These are phyloP conservation scores for Scaptomyza montana DNA, from an alignment of 1,140 invertebrate genomes.

Conservation along the genomic window DNA sequence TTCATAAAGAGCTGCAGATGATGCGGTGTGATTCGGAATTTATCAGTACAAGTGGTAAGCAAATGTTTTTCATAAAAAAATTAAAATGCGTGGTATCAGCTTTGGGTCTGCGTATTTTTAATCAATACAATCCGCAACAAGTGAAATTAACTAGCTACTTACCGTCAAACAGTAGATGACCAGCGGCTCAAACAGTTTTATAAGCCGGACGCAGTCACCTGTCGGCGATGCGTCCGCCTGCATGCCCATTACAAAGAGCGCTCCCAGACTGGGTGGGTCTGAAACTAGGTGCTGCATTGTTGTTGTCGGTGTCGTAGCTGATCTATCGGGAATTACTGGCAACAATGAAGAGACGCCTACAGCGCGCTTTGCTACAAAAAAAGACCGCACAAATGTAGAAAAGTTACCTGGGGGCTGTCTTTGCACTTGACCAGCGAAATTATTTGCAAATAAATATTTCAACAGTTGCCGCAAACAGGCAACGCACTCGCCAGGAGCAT, in stretches of 20 bases:
- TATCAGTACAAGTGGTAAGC: conserved; percentile 45
- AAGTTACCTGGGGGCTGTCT: conserved; percentile 57
- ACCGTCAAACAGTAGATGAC: conserved; percentile 92
- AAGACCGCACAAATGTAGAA: conserved; percentile 65
- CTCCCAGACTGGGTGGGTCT: conserved; percentile 47
- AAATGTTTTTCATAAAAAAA: conserved; percentile 71
- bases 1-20: conserved; percentile 89
- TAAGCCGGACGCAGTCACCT: conserved; percentile 83
- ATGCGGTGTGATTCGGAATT: background rate
- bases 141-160: conserved; percentile 78
- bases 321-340: conserved; percentile 26
- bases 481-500: conserved; percentile 89
- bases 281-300: conserved; percentile 54
- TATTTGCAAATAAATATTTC: conserved; percentile 91
- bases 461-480: conserved; percentile 92
- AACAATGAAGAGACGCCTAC: conserved; percentile 47
- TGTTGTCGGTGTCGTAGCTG: conserved; percentile 19
- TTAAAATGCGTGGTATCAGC: conserved; percentile 35
- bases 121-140: conserved; percentile 77
- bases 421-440: conserved; percentile 85
- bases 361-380: conserved; percentile 70
- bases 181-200: conserved; percentile 93
- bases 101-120: conserved; percentile 79
- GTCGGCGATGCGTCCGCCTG: conserved; percentile 51
- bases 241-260: conserved; percentile 73